phyloP scores from a whole-genome alignment of 2,797 vertebrate genomes.

The Helostoma temminkii region DNA sequence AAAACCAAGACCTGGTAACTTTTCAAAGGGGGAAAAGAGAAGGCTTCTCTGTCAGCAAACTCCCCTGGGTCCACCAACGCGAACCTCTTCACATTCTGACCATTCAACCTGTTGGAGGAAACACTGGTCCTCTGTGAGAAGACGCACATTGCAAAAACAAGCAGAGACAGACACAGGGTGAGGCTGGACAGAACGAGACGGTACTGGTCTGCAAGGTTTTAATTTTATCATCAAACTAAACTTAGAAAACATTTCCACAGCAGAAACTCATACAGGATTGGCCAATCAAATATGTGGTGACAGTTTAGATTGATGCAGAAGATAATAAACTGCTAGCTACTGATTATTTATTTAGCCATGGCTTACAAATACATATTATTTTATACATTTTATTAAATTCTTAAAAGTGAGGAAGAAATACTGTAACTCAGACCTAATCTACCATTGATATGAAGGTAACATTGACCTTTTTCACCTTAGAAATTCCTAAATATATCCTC shows the following conservation, averaged over 20 bases:
- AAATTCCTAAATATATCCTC: constrained; percentile 17
- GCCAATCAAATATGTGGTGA: too few relatives aligned
- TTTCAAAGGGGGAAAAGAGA: constrained; percentile 63
- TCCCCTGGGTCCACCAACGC: constrained; percentile 37
- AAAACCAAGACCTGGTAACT: constrained; percentile 58
- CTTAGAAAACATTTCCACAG: neutral
- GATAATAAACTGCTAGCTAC: too few relatives aligned
- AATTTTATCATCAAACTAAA: neutral
- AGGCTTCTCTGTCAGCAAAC: constrained; percentile 56
- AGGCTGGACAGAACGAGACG: neutral
- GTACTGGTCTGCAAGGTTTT: neutral
- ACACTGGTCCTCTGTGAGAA: constrained; percentile 2
- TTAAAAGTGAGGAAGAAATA: too few relatives aligned
- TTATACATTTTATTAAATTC: neutral
- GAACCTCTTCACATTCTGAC: constrained; percentile 38
- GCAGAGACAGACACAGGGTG: neutral
- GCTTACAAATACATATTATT: too few relatives aligned
- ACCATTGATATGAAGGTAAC: neutral
- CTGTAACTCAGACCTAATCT: neutral
- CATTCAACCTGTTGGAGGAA: constrained; percentile 22
- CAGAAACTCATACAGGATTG: neutral
- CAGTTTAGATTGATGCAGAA: too few relatives aligned
- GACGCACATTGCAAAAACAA: constrained; percentile 9
- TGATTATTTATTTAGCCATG: too few relatives aligned
- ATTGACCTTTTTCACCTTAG: neutral